A percentile compares a stretch with the other conserved stretches of the same genome.
Evolutionary conservation across 1,140 invertebrate genomes (phyloP).

Genomic region (Drosophila sulfurigaster): DNA sequence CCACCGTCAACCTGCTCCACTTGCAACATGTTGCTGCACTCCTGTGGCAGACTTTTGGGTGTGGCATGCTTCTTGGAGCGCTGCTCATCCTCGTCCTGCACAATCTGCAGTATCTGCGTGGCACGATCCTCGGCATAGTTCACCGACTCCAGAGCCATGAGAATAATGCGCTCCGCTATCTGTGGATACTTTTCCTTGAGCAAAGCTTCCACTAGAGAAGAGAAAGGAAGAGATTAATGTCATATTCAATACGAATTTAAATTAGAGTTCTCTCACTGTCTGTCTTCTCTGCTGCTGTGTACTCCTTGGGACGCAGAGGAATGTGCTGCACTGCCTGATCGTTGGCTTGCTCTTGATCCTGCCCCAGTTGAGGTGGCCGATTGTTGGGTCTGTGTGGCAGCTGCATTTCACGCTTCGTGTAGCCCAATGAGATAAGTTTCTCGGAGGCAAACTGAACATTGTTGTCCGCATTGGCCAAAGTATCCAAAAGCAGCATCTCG

Average conservation of each 20-base stretch:
- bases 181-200: slow-evolving; percentile 91
- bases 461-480: slow-evolving; percentile 93
- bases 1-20: slow-evolving; percentile 56
- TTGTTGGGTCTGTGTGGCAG: slow-evolving; percentile 76
- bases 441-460: slow-evolving; percentile 95
- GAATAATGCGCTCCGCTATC: slow-evolving; percentile 91
- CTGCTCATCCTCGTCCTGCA: slow-evolving; percentile 87
- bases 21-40: slow-evolving; percentile 17
- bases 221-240: neutral
- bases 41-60: slow-evolving; percentile 24
- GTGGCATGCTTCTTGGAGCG: slow-evolving; percentile 47
- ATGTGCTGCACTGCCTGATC: slow-evolving; percentile 60
- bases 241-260: too few relatives aligned
- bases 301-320: slow-evolving; percentile 88
- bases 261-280: slow-evolving; percentile 86
- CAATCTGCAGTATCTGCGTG: slow-evolving; percentile 90
- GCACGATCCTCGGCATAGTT: slow-evolving; percentile 93
- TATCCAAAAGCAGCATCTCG: slow-evolving; percentile 93
- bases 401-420: slow-evolving; percentile 90
- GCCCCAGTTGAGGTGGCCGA: slow-evolving; percentile 69
- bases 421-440: slow-evolving; percentile 91
- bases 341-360: slow-evolving; percentile 40
- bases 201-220: slow-evolving; percentile 89
- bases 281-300: slow-evolving; percentile 90
- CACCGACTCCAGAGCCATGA: slow-evolving; percentile 94